Percentiles rank a stretch among this genome's conserved stretches.
These are phyloP conservation scores for Acronicta aceris DNA, from an alignment of 2,888 invertebrate species.

Conservation along the genomic window DNA sequence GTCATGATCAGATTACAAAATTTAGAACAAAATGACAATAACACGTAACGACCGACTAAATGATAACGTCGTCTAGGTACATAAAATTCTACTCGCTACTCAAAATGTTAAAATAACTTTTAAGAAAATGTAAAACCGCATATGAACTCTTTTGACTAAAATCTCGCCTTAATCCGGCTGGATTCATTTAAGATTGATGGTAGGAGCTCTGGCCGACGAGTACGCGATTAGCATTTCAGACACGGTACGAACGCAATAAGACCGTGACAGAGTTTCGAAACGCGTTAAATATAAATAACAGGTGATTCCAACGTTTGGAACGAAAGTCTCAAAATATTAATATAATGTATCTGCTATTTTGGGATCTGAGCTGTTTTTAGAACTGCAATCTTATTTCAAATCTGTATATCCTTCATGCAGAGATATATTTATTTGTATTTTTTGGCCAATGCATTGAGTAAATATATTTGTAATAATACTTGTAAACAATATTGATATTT, in stretches of 20 bases:
- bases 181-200: slow-evolving; percentile 11
- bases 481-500: neutral
- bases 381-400: slow-evolving; percentile 34
- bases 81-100: no score
- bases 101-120: no score
- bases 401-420: slow-evolving; percentile 8
- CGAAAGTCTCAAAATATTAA: slow-evolving; percentile 44
- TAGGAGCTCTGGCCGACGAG: slow-evolving; percentile 24
- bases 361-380: slow-evolving; percentile 35
- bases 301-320: slow-evolving; percentile 50
- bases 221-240: slow-evolving; percentile 42
- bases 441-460: no score
- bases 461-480: no score
- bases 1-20: no score
- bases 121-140: no score
- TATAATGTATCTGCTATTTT: slow-evolving; percentile 33
- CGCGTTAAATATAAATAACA: slow-evolving; percentile 53
- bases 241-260: slow-evolving; percentile 38
- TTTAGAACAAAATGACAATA: no score
- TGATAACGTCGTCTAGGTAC: no score
- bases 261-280: slow-evolving; percentile 55
- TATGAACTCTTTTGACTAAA: no score
- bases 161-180: neutral
- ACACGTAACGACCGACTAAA: no score
- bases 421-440: neutral